Conservation (phyloP, 2,113 vertebrate species). For the Rhipidura dahli region DNA sequence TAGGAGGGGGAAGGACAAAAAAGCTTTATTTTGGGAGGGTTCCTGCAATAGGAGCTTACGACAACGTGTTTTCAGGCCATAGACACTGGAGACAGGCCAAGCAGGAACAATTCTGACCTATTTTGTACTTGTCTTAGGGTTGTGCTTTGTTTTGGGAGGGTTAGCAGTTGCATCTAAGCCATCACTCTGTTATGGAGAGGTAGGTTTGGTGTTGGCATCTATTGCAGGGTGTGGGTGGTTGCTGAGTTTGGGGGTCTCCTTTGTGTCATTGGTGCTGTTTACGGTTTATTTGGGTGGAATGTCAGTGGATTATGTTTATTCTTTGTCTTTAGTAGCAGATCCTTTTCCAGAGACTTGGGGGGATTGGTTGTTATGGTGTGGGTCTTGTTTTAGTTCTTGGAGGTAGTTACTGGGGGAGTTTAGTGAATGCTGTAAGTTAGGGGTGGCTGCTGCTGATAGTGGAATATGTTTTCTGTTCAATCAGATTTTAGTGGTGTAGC, state of each 20-base stretch:
- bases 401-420: background rate
- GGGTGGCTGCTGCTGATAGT: background rate
- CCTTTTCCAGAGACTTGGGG: background rate
- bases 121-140: background rate
- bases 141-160: background rate
- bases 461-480: background rate
- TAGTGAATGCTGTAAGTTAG: background rate
- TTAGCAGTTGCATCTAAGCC: background rate
- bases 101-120: background rate
- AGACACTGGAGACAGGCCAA: background rate
- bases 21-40: background rate
- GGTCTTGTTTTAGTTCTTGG: background rate
- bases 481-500: background rate
- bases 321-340: background rate
- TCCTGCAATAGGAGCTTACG: background rate
- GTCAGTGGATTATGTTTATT: background rate
- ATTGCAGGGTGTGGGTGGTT: background rate
- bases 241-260: background rate
- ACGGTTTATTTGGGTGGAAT: background rate
- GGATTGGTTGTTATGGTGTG: background rate
- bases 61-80: background rate
- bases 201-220: background rate
- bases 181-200: background rate
- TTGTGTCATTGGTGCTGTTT: background rate
- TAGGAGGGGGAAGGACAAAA: background rate